Conservation (phyloP, 1,140 invertebrate genomes). For the Nasonia giraulti region DNA sequence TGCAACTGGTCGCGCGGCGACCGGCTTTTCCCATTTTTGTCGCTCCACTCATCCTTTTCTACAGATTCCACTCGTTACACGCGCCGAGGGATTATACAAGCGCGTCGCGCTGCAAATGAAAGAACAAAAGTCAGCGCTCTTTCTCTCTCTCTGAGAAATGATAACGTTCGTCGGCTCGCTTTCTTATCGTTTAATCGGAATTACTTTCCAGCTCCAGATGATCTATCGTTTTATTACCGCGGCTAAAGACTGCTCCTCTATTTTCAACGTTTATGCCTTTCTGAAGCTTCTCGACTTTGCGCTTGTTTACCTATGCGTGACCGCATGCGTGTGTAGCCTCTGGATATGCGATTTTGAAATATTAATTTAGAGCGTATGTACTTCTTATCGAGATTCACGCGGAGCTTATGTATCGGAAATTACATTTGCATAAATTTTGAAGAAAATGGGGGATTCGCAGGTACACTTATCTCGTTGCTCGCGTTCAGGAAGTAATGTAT, state of each 20-base stretch:
- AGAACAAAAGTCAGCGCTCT: not conserved
- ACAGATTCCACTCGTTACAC: slow-evolving; percentile 12
- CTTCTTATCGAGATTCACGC: not conserved
- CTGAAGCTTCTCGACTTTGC: not conserved
- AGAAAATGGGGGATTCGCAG: not conserved
- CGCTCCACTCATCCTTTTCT: not conserved
- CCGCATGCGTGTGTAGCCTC: not conserved
- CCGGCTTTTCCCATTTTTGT: slow-evolving; percentile 36
- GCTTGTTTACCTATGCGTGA: no score
- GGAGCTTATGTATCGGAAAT: not conserved
- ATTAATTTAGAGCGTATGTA: not conserved
- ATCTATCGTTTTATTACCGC: slow-evolving; percentile 27
- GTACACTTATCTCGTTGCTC: not conserved
- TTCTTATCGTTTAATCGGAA: slow-evolving; percentile 40
- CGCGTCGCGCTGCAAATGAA: not conserved
- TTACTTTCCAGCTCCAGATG: slow-evolving; percentile 22
- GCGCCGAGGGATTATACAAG: slow-evolving; percentile 25
- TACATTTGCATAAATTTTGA: not conserved
- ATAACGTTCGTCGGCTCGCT: slow-evolving; percentile 15
- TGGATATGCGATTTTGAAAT: not conserved
- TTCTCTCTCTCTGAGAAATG: slow-evolving; percentile 20
- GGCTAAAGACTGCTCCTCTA: not conserved
- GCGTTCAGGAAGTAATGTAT: not conserved
- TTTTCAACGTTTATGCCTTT: not conserved
- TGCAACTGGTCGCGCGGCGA: slow-evolving; percentile 5